Conservation (phyloP, 2,797 vertebrate genomes). For the Peromyscus eremicus region DNA sequence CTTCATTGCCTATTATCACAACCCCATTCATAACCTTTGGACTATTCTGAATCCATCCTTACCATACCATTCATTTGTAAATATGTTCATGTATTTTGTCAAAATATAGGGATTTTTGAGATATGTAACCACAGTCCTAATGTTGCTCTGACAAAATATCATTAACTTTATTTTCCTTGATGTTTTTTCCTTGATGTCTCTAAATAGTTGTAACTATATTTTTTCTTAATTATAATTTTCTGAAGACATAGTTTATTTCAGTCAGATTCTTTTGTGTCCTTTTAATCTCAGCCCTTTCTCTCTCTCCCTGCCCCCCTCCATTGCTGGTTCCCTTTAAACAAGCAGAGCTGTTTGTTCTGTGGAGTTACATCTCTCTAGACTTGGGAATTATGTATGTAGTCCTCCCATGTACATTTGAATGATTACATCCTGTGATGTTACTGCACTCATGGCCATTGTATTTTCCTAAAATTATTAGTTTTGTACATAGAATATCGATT, state of each 20-base stretch:
- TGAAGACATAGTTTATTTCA: not conserved
- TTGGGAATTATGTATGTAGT: not conserved
- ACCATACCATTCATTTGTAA: not conserved
- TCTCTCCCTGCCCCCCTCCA: not conserved
- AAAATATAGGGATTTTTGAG: not conserved
- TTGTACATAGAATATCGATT: not conserved
- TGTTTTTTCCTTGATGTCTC: conserved; percentile 15
- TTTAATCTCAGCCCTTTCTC: not conserved
- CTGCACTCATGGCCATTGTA: not conserved
- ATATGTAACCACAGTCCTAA: not conserved
- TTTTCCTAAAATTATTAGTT: conserved; percentile 15
- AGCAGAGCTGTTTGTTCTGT: not conserved
- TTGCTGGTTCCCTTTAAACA: not conserved
- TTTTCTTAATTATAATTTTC: not conserved
- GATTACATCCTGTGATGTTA: not conserved
- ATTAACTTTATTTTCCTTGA: conserved; percentile 22
- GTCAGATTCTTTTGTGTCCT: not conserved
- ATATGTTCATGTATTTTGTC: not conserved
- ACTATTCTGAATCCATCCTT: not conserved
- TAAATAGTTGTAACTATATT: not conserved
- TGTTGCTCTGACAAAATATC: not conserved
- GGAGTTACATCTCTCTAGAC: not conserved
- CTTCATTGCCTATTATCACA: not conserved
- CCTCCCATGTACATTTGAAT: not conserved
- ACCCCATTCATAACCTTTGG: not conserved